A percentile compares a stretch with the other conserved stretches of the same genome.
phyloP scores from a whole-genome alignment of 2,113 vertebrate species.

The Amia ocellicauda region DNA sequence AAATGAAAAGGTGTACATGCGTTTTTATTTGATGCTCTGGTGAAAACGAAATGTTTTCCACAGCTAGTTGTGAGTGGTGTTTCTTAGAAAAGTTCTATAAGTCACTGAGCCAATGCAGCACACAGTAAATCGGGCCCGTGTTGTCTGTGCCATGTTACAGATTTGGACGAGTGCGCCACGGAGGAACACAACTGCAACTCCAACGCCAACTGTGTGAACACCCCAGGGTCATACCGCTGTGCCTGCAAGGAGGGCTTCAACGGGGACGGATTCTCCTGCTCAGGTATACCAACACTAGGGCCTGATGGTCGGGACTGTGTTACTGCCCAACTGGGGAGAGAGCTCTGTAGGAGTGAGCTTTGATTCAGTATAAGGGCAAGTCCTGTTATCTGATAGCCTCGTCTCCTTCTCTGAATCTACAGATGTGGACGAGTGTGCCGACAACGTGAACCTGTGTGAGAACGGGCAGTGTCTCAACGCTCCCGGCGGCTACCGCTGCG shows the following conservation, averaged over 20 bases:
- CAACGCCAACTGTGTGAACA: constrained; percentile 82
- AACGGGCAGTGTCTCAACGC: constrained; percentile 91
- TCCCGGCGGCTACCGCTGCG: constrained; percentile 84
- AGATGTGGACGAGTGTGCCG: constrained; percentile 90
- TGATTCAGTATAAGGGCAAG: too few relatives aligned
- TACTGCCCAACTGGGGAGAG: too few relatives aligned
- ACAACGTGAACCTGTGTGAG: constrained; percentile 86
- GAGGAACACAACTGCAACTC: constrained; percentile 82
- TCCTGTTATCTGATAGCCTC: background rate
- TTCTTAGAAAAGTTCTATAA: too few relatives aligned
- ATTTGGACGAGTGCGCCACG: constrained; percentile 80
- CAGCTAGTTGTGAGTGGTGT: too few relatives aligned
- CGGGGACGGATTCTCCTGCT: constrained; percentile 83
- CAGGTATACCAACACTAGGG: constrained; percentile 56
- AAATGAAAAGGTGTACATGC: too few relatives aligned
- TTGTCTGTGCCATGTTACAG: constrained; percentile 45
- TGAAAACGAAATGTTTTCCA: too few relatives aligned
- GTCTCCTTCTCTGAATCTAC: background rate
- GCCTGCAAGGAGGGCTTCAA: constrained; percentile 81
- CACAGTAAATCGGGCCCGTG: too few relatives aligned
- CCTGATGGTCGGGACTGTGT: background rate
- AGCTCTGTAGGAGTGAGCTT: too few relatives aligned
- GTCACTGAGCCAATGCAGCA: too few relatives aligned
- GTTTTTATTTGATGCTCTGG: too few relatives aligned
- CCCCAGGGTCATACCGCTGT: constrained; percentile 83